Conservation (phyloP, 2,113 vertebrate species). For the Cyprinodon brontotheroides region DNA sequence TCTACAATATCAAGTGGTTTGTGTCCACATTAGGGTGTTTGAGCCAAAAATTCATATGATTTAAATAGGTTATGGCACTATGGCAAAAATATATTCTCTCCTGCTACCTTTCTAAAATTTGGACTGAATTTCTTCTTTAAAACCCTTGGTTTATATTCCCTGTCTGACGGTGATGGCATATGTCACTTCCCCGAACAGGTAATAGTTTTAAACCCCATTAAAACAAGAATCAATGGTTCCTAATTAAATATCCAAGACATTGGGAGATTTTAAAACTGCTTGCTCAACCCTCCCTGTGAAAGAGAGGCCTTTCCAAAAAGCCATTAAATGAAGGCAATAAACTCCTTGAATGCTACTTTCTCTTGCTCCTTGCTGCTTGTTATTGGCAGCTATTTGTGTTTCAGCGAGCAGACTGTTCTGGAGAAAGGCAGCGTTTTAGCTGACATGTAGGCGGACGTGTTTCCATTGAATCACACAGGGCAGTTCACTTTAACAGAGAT, state of each 20-base stretch:
- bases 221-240: neutral
- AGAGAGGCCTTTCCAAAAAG: constrained; percentile 38
- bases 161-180: neutral
- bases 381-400: constrained; percentile 39
- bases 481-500: constrained; percentile 41
- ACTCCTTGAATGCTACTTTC: constrained; percentile 18
- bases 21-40: too few species aligned
- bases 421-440: constrained; percentile 30
- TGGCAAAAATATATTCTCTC: neutral
- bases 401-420: constrained; percentile 31
- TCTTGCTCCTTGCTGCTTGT: constrained; percentile 18
- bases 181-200: neutral
- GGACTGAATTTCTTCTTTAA: neutral
- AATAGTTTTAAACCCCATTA: neutral
- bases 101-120: neutral
- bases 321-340: constrained; percentile 47
- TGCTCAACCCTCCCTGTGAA: neutral
- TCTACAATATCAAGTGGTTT: too few species aligned
- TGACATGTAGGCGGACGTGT: constrained; percentile 54
- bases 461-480: constrained; percentile 63
- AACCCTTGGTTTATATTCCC: neutral
- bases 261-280: neutral
- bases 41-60: too few species aligned
- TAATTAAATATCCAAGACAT: neutral
- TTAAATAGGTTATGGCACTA: too few species aligned